These are phyloP conservation scores for Sparus aurata DNA, from an alignment of 2,797 vertebrate genomes.

Conservation along the genomic window DNA sequence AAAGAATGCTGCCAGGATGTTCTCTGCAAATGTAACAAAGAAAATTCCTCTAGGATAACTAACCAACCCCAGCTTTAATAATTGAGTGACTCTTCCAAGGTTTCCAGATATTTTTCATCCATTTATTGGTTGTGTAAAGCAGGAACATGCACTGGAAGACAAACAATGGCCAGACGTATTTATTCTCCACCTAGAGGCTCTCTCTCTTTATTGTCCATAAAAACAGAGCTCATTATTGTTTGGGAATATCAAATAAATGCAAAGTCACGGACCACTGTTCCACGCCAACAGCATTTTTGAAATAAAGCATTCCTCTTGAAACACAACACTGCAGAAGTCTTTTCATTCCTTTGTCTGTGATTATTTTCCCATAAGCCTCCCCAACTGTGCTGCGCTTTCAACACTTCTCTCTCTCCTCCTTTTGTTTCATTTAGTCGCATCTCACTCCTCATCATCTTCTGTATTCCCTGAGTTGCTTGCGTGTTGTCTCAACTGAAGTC, in stretches of 20 bases:
- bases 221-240: constrained; percentile 23
- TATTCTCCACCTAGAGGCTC: constrained; percentile 1
- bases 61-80: too few species aligned
- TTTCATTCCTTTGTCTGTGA: constrained; percentile 39
- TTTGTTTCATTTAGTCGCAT: not conserved
- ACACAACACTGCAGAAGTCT: constrained; percentile 3
- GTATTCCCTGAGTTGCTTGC: not conserved
- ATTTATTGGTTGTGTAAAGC: not conserved
- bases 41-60: too few species aligned
- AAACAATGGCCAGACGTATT: not conserved
- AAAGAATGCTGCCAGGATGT: too few species aligned
- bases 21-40: too few species aligned
- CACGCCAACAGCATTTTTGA: constrained; percentile 3
- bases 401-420: not conserved
- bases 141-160: not conserved
- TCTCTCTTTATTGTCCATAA: constrained; percentile 1
- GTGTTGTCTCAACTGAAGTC: not conserved
- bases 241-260: constrained; percentile 30
- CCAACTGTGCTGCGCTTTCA: constrained; percentile 5
- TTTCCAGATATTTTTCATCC: not conserved
- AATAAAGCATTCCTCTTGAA: constrained; percentile 43
- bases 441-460: constrained; percentile 12
- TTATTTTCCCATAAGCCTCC: constrained; percentile 33
- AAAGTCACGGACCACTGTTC: constrained; percentile 2
- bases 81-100: not conserved